Conservation (phyloP, 1,140 invertebrate genomes). For the Papilio xuthus region DNA sequence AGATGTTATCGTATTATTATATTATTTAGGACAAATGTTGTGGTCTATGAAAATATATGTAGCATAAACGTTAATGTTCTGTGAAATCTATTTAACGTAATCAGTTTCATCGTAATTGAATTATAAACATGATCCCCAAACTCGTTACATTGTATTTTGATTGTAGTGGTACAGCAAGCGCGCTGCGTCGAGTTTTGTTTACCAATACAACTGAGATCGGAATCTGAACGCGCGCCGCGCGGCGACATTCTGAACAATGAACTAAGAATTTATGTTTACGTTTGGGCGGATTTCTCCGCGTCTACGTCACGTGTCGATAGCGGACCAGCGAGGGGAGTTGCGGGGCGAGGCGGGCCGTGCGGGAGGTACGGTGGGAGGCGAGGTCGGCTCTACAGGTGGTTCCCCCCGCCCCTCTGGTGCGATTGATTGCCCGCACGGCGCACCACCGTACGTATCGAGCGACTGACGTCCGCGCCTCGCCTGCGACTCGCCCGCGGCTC, state of each 20-base stretch:
- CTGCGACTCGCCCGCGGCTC: slow-evolving; percentile 62
- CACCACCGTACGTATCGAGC: slow-evolving; percentile 80
- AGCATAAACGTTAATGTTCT: slow-evolving; percentile 32
- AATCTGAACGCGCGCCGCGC: slow-evolving; percentile 67
- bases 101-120: slow-evolving; percentile 68
- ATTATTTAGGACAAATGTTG: neutral
- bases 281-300: slow-evolving; percentile 77
- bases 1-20: neutral
- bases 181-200: slow-evolving; percentile 62
- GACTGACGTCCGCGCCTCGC: slow-evolving; percentile 71
- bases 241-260: slow-evolving; percentile 77
- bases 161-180: neutral
- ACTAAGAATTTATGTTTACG: slow-evolving; percentile 81
- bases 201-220: slow-evolving; percentile 74
- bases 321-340: slow-evolving; percentile 30
- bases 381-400: slow-evolving; percentile 72
- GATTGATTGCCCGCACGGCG: slow-evolving; percentile 75
- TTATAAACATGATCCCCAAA: slow-evolving; percentile 51
- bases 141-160: neutral
- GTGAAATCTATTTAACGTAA: slow-evolving; percentile 18
- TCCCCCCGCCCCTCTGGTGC: slow-evolving; percentile 50
- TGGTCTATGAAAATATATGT: neutral
- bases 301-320: slow-evolving; percentile 76
- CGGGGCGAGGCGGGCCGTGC: slow-evolving; percentile 45
- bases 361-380: slow-evolving; percentile 47